A percentile compares a stretch with the other conserved stretches of the same genome.
phyloP scores from a whole-genome alignment of 2,113 vertebrate species.

The Todiramphus chloris region DNA sequence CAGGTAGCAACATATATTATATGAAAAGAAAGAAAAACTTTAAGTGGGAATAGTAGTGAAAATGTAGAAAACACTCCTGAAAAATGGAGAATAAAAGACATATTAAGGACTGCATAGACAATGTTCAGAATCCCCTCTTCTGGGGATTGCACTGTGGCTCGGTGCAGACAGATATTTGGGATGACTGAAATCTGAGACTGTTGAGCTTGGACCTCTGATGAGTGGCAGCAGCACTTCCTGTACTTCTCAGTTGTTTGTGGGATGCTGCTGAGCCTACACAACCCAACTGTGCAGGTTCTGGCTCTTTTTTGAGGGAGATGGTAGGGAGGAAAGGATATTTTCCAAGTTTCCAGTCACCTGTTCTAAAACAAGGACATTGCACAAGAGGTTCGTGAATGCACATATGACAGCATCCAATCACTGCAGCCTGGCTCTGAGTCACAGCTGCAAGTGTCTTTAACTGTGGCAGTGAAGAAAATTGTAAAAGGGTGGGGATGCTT shows the following conservation, averaged over 20 bases:
- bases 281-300: background rate
- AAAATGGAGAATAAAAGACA: background rate
- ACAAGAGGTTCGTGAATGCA: background rate
- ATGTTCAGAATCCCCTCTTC: background rate
- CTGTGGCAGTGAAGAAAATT: background rate
- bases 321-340: background rate
- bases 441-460: background rate
- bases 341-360: background rate
- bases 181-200: background rate
- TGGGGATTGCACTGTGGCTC: background rate
- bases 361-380: background rate
- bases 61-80: background rate
- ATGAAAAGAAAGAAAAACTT: background rate
- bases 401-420: background rate
- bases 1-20: background rate
- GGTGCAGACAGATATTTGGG: background rate
- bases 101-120: background rate
- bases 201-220: background rate
- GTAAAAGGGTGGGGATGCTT: background rate
- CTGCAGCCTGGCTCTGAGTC: background rate
- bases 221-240: background rate
- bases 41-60: background rate
- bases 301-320: background rate
- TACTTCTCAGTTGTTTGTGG: background rate
- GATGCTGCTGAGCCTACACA: background rate